Conservation (phyloP, 2,113 vertebrate genomes). For the Bubalus kerabau region DNA sequence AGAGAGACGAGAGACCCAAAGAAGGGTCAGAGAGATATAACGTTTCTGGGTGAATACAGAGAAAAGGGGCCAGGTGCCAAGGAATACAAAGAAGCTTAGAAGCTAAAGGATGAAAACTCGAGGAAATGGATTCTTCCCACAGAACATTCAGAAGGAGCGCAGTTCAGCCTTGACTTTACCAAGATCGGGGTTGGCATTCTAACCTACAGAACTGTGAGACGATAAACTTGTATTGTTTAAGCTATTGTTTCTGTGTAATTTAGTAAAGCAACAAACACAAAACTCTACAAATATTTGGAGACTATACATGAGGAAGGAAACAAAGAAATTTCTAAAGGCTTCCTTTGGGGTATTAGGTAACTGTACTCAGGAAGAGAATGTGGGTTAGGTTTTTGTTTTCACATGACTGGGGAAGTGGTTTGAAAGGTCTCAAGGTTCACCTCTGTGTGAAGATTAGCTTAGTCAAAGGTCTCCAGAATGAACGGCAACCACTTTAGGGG, state of each 20-base stretch:
- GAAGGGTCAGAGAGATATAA: neutral
- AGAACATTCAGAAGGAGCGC: neutral
- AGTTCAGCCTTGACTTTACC: neutral
- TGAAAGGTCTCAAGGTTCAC: neutral
- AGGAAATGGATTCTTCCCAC: neutral
- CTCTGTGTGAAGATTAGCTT: neutral
- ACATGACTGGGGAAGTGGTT: neutral
- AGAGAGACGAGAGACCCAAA: neutral
- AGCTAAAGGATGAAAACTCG: neutral
- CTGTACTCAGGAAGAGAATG: neutral
- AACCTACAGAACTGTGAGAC: neutral
- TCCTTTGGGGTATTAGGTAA: neutral
- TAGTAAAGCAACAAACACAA: neutral
- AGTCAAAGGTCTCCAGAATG: neutral
- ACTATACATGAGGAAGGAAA: neutral
- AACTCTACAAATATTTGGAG: neutral
- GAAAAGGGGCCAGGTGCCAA: neutral
- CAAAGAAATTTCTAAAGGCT: neutral
- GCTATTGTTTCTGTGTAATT: neutral
- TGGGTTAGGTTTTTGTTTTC: neutral
- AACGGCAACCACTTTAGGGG: accelerated
- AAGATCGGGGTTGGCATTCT: neutral
- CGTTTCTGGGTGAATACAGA: neutral
- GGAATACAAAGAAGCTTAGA: neutral
- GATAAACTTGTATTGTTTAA: neutral